Conservation (phyloP, 2,797 vertebrate species). For the Epinephelus awoara region DNA sequence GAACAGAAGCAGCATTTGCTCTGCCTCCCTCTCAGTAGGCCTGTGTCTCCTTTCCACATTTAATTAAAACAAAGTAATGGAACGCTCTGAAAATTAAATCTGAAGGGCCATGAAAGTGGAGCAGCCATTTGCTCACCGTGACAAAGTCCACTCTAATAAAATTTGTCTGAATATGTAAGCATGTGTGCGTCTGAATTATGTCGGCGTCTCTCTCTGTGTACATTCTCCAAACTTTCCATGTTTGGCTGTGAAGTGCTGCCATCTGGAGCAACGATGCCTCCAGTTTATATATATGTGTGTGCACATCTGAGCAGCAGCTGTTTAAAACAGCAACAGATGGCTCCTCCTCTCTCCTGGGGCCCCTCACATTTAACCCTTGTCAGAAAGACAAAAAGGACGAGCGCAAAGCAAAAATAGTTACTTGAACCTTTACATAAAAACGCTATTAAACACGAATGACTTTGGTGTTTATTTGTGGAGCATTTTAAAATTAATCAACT, state of each 20-base stretch:
- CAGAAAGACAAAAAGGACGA: neutral
- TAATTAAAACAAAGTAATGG: constrained; percentile 51
- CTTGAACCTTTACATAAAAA: no score
- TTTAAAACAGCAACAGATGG: constrained; percentile 60
- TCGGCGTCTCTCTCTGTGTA: constrained; percentile 6
- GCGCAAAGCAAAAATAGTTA: neutral
- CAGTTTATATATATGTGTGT: constrained; percentile 21
- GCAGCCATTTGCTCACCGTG: constrained; percentile 12
- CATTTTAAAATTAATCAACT: no score
- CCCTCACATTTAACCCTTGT: constrained; percentile 39
- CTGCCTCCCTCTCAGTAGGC: neutral
- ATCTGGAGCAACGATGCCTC: constrained; percentile 52
- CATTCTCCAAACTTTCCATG: constrained; percentile 39
- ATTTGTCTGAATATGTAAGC: constrained; percentile 17
- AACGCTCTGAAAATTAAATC: constrained; percentile 33
- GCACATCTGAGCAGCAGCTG: constrained; percentile 52
- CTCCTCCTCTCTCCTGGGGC: constrained; percentile 40
- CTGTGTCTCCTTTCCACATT: constrained; percentile 28
- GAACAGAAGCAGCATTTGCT: constrained; percentile 18
- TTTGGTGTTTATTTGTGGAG: no score
- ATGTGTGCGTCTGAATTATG: constrained; percentile 1
- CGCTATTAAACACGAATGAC: no score
- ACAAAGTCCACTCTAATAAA: constrained; percentile 37
- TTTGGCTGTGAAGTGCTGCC: constrained; percentile 45
- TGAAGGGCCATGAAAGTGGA: constrained; percentile 45